Evolutionary conservation across 2,888 invertebrate genomes (phyloP), one percentile per base, ranked within the genome.

Genomic region (Podotricha telesiphe): DNA sequence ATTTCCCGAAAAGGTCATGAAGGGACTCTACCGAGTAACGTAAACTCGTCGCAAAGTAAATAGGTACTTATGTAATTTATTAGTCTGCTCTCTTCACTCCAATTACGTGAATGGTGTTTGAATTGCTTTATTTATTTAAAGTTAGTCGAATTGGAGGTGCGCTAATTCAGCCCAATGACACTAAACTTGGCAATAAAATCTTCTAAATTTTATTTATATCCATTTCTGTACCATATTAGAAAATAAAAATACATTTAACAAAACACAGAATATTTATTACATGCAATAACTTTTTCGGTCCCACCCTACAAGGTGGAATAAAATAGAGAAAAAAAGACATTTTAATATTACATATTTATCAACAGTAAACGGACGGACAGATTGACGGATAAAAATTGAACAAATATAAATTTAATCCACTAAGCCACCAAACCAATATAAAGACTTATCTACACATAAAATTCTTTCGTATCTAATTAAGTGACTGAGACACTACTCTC

Each of bases 1-100:
- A 74, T 73, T 68, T 73, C 65, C 72, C 68, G 67, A 73, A 74
- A 74, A 73, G 72, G 72, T 66, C 64, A 51, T 65, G 65, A 65
- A 59, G 66, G 70, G 68, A 69, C 64, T 67, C 58, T 45, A 63
- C 67, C 61, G 62, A 55, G 58, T 63, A 6, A 42, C 51, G 42
- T n/a, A 68, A 67, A 69, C 56, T 51, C 50, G 68, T 68, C 63
- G 66, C 69, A 71, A 65, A 71, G 69, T 73, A 73, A 69, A 69
- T 64, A 68, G 62, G 58, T 53, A 70, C 73, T 71, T 71, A 68
- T 56, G 40, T 71, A 65, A 65, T 68, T 66, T 67, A 70, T 66
- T 70, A 72, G 68, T 55, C 47, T 45, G 56, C 63, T 68, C 71
- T 70, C 68, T 65, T 70, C 55, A 63, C 63, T 64, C 51, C 71